Percentiles rank a stretch among this genome's conserved stretches.
Evolutionary conservation across 2,113 vertebrate species (phyloP).

Genomic region (Lepus europaeus): DNA sequence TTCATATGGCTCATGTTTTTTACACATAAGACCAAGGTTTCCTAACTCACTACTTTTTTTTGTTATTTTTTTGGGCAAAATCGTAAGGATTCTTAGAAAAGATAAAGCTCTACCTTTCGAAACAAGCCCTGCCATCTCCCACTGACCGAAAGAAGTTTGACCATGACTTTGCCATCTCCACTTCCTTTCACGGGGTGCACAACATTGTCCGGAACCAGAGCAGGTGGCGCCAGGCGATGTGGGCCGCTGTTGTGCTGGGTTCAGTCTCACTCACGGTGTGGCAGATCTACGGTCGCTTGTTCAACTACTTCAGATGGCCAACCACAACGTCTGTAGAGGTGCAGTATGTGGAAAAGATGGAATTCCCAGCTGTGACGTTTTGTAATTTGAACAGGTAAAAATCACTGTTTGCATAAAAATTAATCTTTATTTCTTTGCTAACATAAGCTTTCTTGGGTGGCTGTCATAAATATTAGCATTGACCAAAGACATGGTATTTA

Average conservation of each 20-base stretch:
- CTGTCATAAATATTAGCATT: no score
- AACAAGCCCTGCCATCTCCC: constrained; percentile 78
- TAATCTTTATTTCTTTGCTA: not conserved
- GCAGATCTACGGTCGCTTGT: constrained; percentile 86
- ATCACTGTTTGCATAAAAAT: not conserved
- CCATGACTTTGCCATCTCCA: constrained; percentile 86
- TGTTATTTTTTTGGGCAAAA: constrained; percentile 29
- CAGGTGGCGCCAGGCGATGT: constrained; percentile 83
- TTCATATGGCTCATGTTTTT: not conserved
- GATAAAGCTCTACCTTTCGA: constrained; percentile 79
- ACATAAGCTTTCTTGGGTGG: not conserved
- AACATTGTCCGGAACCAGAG: constrained; percentile 81
- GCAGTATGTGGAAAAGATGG: constrained; percentile 87
- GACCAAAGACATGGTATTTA: not conserved
- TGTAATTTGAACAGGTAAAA: constrained; percentile 91
- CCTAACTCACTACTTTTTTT: not conserved
- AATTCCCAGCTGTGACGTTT: constrained; percentile 90
- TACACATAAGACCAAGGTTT: not conserved
- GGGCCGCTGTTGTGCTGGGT: constrained; percentile 83
- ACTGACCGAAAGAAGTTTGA: constrained; percentile 84
- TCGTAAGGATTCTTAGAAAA: constrained; percentile 85
- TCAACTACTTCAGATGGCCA: constrained; percentile 90
- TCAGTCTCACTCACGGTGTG: constrained; percentile 79
- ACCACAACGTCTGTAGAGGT: constrained; percentile 87
- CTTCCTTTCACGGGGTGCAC: constrained; percentile 87